Evolutionary conservation across 2,113 vertebrate species (phyloP).

Genomic region (Acinonyx jubatus): DNA sequence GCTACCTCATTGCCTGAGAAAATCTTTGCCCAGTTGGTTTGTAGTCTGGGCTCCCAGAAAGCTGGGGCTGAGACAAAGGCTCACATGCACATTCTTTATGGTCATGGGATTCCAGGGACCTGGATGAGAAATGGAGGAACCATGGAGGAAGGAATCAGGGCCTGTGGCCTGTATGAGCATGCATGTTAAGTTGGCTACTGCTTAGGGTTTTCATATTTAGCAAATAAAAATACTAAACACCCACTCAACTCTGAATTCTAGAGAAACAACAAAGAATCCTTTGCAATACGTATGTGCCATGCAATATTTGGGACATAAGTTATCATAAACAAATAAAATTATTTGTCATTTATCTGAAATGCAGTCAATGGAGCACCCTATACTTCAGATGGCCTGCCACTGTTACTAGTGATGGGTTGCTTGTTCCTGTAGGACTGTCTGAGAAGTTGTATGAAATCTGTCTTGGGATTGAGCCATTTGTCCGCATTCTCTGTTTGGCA

Average conservation of each 20-base stretch:
- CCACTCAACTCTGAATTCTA: background rate
- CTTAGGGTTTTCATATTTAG: background rate
- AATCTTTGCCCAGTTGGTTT: background rate
- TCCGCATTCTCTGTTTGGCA: background rate
- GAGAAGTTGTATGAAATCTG: background rate
- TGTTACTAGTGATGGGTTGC: background rate
- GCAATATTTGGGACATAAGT: background rate
- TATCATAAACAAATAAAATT: background rate
- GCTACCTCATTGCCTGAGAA: background rate
- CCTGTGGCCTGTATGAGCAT: background rate
- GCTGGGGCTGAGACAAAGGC: background rate
- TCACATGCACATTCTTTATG: background rate
- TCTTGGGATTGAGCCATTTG: background rate
- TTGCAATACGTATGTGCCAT: background rate
- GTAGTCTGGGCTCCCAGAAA: background rate
- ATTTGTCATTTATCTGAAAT: background rate
- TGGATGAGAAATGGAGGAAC: fast-evolving
- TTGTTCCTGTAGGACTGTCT: background rate
- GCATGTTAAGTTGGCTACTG: background rate
- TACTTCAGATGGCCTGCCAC: background rate
- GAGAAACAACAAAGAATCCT: background rate
- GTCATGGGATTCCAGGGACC: background rate
- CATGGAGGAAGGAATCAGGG: background rate
- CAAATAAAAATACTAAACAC: background rate
- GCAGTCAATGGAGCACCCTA: background rate